Evolutionary conservation across 1,140 invertebrate genomes (phyloP), one percentile per base, ranked within the genome.

Genomic region (Neoseiulus cucumeris): DNA sequence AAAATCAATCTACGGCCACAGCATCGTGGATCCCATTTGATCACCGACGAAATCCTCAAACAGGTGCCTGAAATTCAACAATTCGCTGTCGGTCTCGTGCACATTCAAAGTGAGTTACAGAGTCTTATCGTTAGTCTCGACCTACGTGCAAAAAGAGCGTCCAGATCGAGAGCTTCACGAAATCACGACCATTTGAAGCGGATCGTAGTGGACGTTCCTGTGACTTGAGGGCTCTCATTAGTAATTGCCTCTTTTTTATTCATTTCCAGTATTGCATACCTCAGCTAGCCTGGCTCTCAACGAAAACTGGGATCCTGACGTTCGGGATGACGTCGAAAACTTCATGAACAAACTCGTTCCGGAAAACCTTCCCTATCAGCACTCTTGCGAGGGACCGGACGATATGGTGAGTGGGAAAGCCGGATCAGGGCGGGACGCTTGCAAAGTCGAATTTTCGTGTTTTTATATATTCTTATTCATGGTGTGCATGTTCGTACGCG

Each of bases 291-390:
- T 96, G 75, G 89, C 90, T 70, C 80, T 96, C 75, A 95, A 95
- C 79, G 91, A 96, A 81, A 94, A 91, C 79, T 95, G 91, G 90
- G 90, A 95, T 81, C 89, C 90, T 70, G 89, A 93, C 80, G 91
- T 93, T 67, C 70, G 89, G 78, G 89, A 91, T 75, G 92, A 96
- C 75, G 93, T 94, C 88, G 91, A 95, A 80, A 95, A 92, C 89
- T 94, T 95, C 87, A 81, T 96, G 75, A 93, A 94, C 79, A 93
- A 91, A 85, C 89, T 95, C 78, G 88, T 95, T 80, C 92, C 92
- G 78, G 91, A 96, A 59, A 59, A 59, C 33, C 82, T 91, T 76
- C 86, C 86, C 74, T 96, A 93, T 75, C 84, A 88, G 79, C 92
- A 97, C 79, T 91, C 87, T 51, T 93, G 89, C 78, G 92, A 97